Evolutionary conservation across 2,888 invertebrate species (phyloP).

Genomic region (Phrixothrix hirtus): DNA sequence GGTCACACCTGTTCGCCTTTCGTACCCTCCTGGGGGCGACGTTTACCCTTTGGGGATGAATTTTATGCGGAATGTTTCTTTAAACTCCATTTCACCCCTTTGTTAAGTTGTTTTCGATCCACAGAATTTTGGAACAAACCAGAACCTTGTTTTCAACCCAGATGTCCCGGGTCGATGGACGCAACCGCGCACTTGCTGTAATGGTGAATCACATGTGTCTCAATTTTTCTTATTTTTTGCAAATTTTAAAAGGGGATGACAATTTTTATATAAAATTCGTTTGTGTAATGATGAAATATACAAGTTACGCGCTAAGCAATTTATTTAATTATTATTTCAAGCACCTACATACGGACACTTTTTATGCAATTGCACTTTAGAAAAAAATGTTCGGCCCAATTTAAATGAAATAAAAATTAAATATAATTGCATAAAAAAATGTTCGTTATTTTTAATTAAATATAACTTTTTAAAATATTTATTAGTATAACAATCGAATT

Average conservation of each 20-base stretch:
- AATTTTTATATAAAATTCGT: neutral
- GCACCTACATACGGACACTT: too few species aligned
- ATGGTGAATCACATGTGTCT: conserved; percentile 45
- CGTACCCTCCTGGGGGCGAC: conserved; percentile 44
- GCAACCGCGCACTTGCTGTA: conserved; percentile 37
- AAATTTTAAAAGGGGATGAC: neutral
- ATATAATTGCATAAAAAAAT: too few species aligned
- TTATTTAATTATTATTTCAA: too few species aligned
- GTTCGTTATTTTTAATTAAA: too few species aligned
- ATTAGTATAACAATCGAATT: too few species aligned
- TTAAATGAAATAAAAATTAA: too few species aligned
- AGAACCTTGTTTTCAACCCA: conserved; percentile 66
- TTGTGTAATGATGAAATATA: neutral
- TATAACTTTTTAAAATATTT: too few species aligned
- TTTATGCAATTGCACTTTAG: too few species aligned
- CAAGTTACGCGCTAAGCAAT: too few species aligned
- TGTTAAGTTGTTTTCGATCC: conserved; percentile 31
- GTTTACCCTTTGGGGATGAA: conserved; percentile 24
- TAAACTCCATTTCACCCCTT: conserved; percentile 20
- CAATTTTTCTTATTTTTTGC: conserved; percentile 29
- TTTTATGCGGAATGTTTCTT: conserved; percentile 17
- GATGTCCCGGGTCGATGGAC: conserved; percentile 58
- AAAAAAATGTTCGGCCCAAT: too few species aligned
- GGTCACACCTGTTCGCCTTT: conserved; percentile 53
- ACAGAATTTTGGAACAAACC: conserved; percentile 61